Evolutionary conservation across 2,888 invertebrate genomes (phyloP).

Genomic region (Lordiphosa fenestrarum): DNA sequence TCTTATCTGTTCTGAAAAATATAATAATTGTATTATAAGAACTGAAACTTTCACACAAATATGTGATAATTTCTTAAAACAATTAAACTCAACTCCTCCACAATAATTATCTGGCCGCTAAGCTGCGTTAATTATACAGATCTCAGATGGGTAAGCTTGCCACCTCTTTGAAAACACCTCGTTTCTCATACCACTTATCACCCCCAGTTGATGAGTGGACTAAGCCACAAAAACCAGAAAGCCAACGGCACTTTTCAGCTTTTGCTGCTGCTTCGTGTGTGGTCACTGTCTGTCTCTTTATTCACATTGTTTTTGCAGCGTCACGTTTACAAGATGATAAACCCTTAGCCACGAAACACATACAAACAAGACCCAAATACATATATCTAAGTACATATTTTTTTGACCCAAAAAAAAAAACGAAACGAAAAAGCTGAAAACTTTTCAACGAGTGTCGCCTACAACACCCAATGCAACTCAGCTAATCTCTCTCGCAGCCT

Average conservation of each 20-base stretch:
- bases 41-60: no score
- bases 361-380: slow-evolving; percentile 35
- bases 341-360: slow-evolving; percentile 60
- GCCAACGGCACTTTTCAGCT: slow-evolving; percentile 10
- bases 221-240: slow-evolving; percentile 17
- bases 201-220: slow-evolving; percentile 23
- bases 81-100: not conserved
- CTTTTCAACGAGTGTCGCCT: slow-evolving; percentile 49
- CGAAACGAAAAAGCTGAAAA: slow-evolving; percentile 62
- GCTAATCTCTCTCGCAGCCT: slow-evolving; percentile 30
- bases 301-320: slow-evolving; percentile 50
- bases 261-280: slow-evolving; percentile 20
- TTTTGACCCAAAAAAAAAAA: slow-evolving; percentile 46
- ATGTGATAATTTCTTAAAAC: no score
- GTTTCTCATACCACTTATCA: slow-evolving; percentile 18
- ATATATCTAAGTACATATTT: slow-evolving; percentile 23
- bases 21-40: no score
- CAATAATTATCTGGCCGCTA: slow-evolving; percentile 40
- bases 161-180: slow-evolving; percentile 12
- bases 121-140: slow-evolving; percentile 57
- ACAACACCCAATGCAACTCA: slow-evolving; percentile 32
- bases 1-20: no score
- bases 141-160: slow-evolving; percentile 28
- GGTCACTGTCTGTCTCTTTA: slow-evolving; percentile 16
- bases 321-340: slow-evolving; percentile 74